A percentile compares a stretch with the other conserved stretches of the same genome.
Conservation (phyloP, 2,113 vertebrate species). For the Daphoenositta chrysoptera region DNA sequence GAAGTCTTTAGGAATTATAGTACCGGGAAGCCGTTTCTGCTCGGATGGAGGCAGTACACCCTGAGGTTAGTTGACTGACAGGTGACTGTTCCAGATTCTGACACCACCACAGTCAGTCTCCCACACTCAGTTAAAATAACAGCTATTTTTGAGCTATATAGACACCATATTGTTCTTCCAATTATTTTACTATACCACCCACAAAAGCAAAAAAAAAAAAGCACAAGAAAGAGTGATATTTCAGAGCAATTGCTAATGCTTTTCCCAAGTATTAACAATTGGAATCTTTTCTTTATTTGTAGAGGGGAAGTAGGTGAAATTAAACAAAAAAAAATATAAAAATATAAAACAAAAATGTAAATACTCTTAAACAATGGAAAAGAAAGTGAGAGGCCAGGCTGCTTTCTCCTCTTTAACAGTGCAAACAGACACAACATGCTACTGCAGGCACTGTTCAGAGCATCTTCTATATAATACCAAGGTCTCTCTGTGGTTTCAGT, state of each 20-base stretch:
- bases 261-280: not conserved
- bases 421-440: not conserved
- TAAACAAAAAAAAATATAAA: not conserved
- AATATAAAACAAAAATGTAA: not conserved
- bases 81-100: not conserved
- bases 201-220: not conserved
- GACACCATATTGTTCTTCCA: not conserved
- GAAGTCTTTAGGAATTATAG: not conserved
- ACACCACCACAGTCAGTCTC: not conserved
- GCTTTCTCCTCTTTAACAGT: not conserved
- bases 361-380: not conserved
- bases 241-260: not conserved
- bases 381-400: not conserved
- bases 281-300: not conserved
- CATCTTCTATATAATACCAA: rapidly evolving
- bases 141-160: not conserved
- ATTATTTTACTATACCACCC: not conserved
- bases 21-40: not conserved
- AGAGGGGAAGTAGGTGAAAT: not conserved
- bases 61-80: not conserved
- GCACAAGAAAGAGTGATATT: not conserved
- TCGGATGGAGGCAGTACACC: rapidly evolving
- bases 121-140: not conserved
- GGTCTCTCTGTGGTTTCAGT: not conserved
- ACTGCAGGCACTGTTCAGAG: not conserved